Percentiles rank a stretch among this genome's conserved stretches.
Evolutionary conservation across 2,888 invertebrate genomes (phyloP).

Genomic region (Patella ulyssiponensis): DNA sequence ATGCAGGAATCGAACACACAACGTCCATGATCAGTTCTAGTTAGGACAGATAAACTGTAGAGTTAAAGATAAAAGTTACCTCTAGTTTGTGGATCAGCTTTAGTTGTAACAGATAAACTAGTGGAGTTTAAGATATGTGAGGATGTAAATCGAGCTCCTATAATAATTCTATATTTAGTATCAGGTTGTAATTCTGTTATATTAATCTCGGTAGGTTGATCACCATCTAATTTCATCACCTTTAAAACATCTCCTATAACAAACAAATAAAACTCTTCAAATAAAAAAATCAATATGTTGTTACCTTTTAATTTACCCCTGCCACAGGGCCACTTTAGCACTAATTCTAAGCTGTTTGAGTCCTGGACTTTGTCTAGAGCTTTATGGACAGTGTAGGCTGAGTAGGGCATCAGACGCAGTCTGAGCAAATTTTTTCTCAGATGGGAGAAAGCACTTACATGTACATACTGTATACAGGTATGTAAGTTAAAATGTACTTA

Average conservation of each 20-base stretch:
- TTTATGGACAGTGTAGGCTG: too few relatives aligned
- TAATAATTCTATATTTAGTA: slow-evolving; percentile 30
- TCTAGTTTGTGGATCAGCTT: slow-evolving; percentile 5
- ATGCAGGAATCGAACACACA: background rate
- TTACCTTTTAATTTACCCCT: background rate
- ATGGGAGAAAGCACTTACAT: too few relatives aligned
- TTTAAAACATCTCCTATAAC: slow-evolving; percentile 12
- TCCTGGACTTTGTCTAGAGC: too few relatives aligned
- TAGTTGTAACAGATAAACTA: slow-evolving; percentile 22
- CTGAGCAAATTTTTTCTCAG: too few relatives aligned
- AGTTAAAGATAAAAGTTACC: slow-evolving; percentile 6
- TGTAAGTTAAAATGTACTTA: too few relatives aligned
- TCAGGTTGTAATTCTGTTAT: slow-evolving; percentile 32
- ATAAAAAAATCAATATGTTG: background rate
- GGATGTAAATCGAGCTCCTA: slow-evolving; percentile 33
- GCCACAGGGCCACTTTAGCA: too few relatives aligned
- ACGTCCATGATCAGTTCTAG: too few relatives aligned
- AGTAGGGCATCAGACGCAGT: too few relatives aligned
- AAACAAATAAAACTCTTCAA: background rate
- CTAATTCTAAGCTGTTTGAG: too few relatives aligned
- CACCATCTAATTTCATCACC: background rate
- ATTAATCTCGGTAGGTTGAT: slow-evolving; percentile 20
- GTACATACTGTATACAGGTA: too few relatives aligned
- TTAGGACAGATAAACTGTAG: background rate
- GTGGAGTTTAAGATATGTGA: slow-evolving; percentile 22